Conservation (phyloP, 37 sponge, comb jelly and placozoan species). For the Hexactinellida sp. region DNA sequence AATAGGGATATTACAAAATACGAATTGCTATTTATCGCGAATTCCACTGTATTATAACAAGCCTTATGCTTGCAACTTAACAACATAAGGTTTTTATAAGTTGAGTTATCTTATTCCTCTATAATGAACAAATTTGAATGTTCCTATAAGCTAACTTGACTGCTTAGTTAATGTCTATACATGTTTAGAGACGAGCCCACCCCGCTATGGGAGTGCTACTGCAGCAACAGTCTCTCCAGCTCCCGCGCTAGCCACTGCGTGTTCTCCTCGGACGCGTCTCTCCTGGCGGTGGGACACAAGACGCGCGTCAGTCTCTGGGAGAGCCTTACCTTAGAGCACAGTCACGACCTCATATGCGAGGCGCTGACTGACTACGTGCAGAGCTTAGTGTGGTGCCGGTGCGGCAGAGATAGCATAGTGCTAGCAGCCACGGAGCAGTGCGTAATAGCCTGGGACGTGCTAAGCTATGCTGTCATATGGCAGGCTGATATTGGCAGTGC, state of each 20-base stretch:
- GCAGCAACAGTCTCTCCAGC: neutral
- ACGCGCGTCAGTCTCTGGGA: neutral
- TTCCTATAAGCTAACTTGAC: too few relatives aligned
- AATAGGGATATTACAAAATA: too few relatives aligned
- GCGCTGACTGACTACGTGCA: neutral
- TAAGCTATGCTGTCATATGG: neutral
- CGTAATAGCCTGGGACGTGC: neutral
- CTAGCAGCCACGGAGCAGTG: neutral
- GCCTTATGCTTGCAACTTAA: too few relatives aligned
- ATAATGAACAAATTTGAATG: too few relatives aligned
- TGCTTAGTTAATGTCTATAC: too few relatives aligned
- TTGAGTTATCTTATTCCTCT: too few relatives aligned
- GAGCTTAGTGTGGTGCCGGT: neutral
- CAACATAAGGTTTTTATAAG: too few relatives aligned
- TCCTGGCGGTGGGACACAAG: neutral
- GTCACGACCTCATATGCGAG: neutral
- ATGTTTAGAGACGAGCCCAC: too few relatives aligned
- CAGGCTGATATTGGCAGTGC: neutral
- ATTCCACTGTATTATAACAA: too few relatives aligned
- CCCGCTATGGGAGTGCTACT: neutral
- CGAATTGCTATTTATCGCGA: too few relatives aligned
- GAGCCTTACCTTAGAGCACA: neutral
- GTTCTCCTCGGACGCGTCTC: neutral
- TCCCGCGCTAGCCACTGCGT: neutral
- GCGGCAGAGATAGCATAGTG: neutral